Evolutionary conservation across 1,140 invertebrate species (phyloP), one percentile per base, ranked within the genome.

Genomic region (Apocrypta bakeri): DNA sequence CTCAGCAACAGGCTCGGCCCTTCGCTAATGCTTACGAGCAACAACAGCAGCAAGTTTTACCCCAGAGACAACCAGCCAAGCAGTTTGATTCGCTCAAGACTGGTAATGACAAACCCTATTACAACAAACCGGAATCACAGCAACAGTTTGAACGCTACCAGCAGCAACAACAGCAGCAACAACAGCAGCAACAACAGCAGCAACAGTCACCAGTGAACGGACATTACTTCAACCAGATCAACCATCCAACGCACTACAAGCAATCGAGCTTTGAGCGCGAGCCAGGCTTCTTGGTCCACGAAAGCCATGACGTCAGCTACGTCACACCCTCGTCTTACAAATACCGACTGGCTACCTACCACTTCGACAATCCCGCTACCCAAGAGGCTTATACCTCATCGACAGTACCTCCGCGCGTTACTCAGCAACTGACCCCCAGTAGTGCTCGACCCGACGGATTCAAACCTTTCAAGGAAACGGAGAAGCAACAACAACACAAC

Each of bases 231-330:
- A 90, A 88, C 66, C 88, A 89, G 64, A 84, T 89, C 0, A 89
- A 87, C 40, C 90, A 91, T 37, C 85, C 87, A 0, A 4, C 85
- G 0, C 85, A 85, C 31, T 84, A 83, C 48, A 90, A 88, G 25
- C 90, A 91, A 64, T 85, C 87, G 1, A 86, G 85, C 0, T 90
- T 85, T 79, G 90, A 91, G 71, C 85, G 90, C 31, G 88, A 91
- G 64, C 91, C 89, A 0, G 86, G 89, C 9, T 91, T 89, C 61
- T 81, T 91, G 9, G 88, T 92, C 0, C 89, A 91, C 76, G 91
- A 92, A 69, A 91, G 89, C 37, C 90, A 90, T 31, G 91, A 91
- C 75, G 77, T 90, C 24, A 88, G 88, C 21, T 91, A 89, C 72
- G 89, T 87, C 6, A 92, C 89, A 0, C 89, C 89, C 0, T 85